Percentiles rank a stretch among this genome's conserved stretches.
These are phyloP conservation scores for Gouania willdenowi DNA, from an alignment of 2,797 vertebrate genomes.

Conservation along the genomic window DNA sequence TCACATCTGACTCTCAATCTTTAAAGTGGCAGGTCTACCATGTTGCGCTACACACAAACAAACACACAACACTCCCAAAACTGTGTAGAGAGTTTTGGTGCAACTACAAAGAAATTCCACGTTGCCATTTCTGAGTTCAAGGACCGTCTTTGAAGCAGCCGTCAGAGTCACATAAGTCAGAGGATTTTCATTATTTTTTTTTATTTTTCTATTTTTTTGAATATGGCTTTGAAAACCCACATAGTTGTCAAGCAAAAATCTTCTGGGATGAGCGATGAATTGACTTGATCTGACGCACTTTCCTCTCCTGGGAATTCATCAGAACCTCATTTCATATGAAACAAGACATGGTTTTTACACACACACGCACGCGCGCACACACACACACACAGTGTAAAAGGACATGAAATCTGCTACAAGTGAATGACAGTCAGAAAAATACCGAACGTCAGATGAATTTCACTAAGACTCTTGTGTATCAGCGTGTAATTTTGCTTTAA, in stretches of 20 bases:
- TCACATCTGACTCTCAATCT: constrained; percentile 53
- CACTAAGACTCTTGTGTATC: constrained; percentile 1
- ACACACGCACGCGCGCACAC: neutral
- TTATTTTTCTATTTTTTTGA: too few relatives aligned
- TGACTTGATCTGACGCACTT: constrained; percentile 29
- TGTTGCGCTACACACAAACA: constrained; percentile 22
- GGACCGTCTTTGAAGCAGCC: constrained; percentile 40
- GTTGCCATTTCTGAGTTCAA: constrained; percentile 42
- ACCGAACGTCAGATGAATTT: constrained; percentile 4
- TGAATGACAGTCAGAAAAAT: constrained; percentile 10
- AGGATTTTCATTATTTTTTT: too few relatives aligned
- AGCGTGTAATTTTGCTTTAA: constrained; percentile 4
- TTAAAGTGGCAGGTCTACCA: constrained; percentile 68
- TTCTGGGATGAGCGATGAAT: constrained; percentile 25
- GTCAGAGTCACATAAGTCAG: constrained; percentile 41
- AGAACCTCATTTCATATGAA: constrained; percentile 10
- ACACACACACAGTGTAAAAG: too few relatives aligned
- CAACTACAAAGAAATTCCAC: constrained; percentile 30
- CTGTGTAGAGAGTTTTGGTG: constrained; percentile 36
- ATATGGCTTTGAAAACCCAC: too few relatives aligned
- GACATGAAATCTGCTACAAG: constrained; percentile 11
- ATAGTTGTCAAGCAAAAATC: constrained; percentile 23
- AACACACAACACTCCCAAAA: neutral
- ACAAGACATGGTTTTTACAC: constrained; percentile 12
- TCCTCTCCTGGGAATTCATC: constrained; percentile 7